A percentile compares a stretch with the other conserved stretches of the same genome.
These are phyloP conservation scores for Bemisia tabaci DNA, from an alignment of 1,140 invertebrate genomes.

Conservation along the genomic window DNA sequence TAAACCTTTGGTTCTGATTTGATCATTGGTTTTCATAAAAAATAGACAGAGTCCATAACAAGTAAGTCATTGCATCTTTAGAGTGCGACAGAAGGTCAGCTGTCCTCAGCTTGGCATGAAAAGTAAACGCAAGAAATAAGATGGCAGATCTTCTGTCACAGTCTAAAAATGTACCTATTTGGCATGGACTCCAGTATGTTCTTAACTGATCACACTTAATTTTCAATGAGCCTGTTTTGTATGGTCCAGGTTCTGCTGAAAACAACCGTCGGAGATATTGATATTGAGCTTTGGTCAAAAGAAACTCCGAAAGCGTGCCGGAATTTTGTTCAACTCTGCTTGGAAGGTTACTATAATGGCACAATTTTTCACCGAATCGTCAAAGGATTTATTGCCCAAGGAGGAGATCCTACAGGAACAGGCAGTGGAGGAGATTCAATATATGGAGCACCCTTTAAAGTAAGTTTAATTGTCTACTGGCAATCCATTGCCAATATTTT, in stretches of 20 bases:
- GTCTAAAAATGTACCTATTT: too few relatives aligned
- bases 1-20: conserved; percentile 1
- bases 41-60: too few relatives aligned
- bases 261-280: conserved; percentile 90
- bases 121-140: too few relatives aligned
- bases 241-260: conserved; percentile 86
- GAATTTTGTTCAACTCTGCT: conserved; percentile 93
- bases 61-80: too few relatives aligned
- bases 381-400: conserved; percentile 86
- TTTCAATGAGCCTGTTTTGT: too few relatives aligned
- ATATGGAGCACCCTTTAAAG: conserved; percentile 87
- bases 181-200: too few relatives aligned
- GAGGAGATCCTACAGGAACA: conserved; percentile 91
- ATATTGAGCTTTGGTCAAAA: conserved; percentile 94
- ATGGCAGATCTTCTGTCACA: too few relatives aligned
- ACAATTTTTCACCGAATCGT: conserved; percentile 86
- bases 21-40: neutral
- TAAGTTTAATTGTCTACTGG: conserved; percentile 28
- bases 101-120: too few relatives aligned
- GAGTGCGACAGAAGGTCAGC: too few relatives aligned
- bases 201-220: too few relatives aligned
- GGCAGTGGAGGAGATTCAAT: conserved; percentile 86
- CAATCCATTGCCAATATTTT: too few relatives aligned
- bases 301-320: conserved; percentile 90
- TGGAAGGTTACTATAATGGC: conserved; percentile 92